phyloP scores from a whole-genome alignment of 2,797 vertebrate species.

The Melanotaenia trifasciata region DNA sequence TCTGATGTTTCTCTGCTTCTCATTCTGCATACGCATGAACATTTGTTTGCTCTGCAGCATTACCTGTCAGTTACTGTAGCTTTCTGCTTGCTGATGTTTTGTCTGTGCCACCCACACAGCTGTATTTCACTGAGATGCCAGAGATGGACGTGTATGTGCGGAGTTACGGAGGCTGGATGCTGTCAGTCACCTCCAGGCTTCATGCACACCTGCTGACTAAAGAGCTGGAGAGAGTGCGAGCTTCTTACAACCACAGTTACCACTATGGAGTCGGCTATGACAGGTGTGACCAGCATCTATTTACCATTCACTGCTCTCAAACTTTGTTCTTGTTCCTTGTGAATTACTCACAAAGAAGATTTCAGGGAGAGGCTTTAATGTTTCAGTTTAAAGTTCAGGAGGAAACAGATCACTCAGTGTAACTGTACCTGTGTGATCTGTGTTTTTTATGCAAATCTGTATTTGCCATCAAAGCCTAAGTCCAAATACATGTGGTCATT shows the following conservation, averaged over 20 bases:
- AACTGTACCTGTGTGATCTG: background rate
- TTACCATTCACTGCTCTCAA: background rate
- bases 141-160: constrained; percentile 84
- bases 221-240: constrained; percentile 76
- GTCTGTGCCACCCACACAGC: constrained; percentile 50
- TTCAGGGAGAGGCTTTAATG: background rate
- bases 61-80: no score
- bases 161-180: constrained; percentile 86
- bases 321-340: background rate
- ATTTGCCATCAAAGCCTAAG: background rate
- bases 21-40: no score
- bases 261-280: constrained; percentile 85
- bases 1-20: no score
- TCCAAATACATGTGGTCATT: background rate
- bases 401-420: background rate
- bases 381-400: background rate
- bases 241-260: constrained; percentile 79
- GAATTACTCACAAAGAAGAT: background rate
- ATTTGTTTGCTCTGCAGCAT: no score
- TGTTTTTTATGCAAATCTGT: background rate
- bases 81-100: constrained; percentile 1
- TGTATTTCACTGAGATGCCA: constrained; percentile 85
- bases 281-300: constrained; percentile 65
- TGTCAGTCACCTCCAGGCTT: constrained; percentile 82
- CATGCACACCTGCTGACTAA: constrained; percentile 81